A percentile compares a stretch with the other conserved stretches of the same genome.
Evolutionary conservation across 2,797 vertebrate species (phyloP).

Genomic region (Dicrostonyx torquatus): DNA sequence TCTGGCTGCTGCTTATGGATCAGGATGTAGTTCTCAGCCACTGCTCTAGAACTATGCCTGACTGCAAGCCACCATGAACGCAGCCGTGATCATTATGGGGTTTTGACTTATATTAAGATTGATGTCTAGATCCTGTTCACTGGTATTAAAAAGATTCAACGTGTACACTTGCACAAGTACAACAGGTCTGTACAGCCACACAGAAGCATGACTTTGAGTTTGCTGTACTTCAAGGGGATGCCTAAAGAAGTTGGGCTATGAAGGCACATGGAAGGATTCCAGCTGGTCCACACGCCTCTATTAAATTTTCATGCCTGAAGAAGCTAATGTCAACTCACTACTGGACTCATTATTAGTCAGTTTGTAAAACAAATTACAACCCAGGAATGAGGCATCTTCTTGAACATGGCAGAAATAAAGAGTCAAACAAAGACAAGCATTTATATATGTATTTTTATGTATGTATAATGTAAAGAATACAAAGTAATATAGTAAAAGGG

Average conservation of each 20-base stretch:
- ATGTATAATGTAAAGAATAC: background rate
- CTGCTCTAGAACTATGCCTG: background rate
- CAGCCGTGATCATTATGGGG: no score
- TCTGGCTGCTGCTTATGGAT: background rate
- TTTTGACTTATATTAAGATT: constrained; percentile 65
- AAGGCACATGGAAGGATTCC: constrained; percentile 85
- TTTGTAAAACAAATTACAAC: constrained; percentile 80
- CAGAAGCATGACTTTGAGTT: constrained; percentile 83
- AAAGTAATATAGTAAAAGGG: background rate
- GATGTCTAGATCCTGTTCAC: constrained; percentile 91
- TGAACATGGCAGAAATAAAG: background rate
- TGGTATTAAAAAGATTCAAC: constrained; percentile 93
- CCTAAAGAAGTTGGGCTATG: constrained; percentile 89
- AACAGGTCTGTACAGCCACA: constrained; percentile 92
- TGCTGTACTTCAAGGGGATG: constrained; percentile 91
- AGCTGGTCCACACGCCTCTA: constrained; percentile 67
- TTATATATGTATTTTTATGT: background rate
- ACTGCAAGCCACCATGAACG: background rate
- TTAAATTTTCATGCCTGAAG: background rate
- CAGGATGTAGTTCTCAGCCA: background rate
- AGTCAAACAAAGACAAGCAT: background rate
- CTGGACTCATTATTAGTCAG: constrained; percentile 57
- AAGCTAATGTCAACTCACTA: background rate
- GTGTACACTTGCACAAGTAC: constrained; percentile 88
- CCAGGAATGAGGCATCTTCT: constrained; percentile 49